Evolutionary conservation across 2,888 invertebrate genomes (phyloP).

Genomic region (Rhodophaea formosa): DNA sequence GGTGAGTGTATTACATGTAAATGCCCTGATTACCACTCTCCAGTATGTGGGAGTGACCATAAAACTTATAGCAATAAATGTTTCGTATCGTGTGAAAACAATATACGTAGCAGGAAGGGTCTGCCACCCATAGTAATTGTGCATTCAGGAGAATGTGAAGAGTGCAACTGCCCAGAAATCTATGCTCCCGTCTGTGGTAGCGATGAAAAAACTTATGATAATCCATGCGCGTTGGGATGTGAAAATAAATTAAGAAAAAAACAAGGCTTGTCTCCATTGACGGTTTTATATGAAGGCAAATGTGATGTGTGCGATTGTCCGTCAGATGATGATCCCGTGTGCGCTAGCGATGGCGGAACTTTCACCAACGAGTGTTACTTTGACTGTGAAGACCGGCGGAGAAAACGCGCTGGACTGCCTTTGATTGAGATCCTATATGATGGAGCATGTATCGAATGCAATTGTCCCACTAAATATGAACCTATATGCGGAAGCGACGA

Average conservation of each 20-base stretch:
- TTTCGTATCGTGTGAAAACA: background rate
- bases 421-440: background rate
- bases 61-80: conserved; percentile 29
- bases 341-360: conserved; percentile 15
- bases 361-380: conserved; percentile 19
- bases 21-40: conserved; percentile 4
- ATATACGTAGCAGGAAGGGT: background rate
- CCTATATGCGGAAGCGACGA: conserved; percentile 15
- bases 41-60: conserved; percentile 19
- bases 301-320: conserved; percentile 32
- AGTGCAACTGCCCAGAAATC: conserved; percentile 16
- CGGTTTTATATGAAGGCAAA: conserved; percentile 19
- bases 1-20: conserved; percentile 16
- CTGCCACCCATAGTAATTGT: background rate
- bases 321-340: conserved; percentile 15
- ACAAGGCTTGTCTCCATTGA: conserved; percentile 2
- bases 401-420: conserved; percentile 2
- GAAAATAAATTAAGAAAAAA: conserved; percentile 19
- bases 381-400: conserved; percentile 14
- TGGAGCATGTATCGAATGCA: conserved; percentile 10
- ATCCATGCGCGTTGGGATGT: conserved; percentile 20
- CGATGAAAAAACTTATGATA: conserved; percentile 20
- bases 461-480: background rate
- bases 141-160: conserved; percentile 17
- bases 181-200: conserved; percentile 21